Evolutionary conservation across 2,888 invertebrate genomes (phyloP), one percentile per base, ranked within the genome.

Genomic region (Bellardia pandia): DNA sequence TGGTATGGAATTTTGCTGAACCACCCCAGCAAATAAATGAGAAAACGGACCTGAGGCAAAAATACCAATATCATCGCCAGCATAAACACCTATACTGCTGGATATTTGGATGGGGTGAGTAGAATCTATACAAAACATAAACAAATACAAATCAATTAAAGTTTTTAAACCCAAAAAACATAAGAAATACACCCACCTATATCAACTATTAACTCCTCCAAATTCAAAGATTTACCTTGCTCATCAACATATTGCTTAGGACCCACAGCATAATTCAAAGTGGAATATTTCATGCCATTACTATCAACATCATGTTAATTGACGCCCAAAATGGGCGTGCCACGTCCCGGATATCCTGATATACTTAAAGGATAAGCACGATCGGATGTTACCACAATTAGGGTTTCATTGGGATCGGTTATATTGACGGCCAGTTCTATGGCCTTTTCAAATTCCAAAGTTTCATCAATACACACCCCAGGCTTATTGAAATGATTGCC

Each of bases 381-480:
- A 92, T 97, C 97, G 0, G 97, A 94, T 0, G 96, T 96, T 1
- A 96, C 97, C 0, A 98, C 95, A 51, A 98, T 96, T 1, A 98
- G 93, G 0, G 98, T 98, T 40, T 98, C 97, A 8, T 95, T 93
- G 8, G 93, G 92, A 78, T 93, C 93, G 0, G 96, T 96, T 90
- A 96, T 90, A 0, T 94, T 92, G 69, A 94, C 91, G 0, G 97
- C 96, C 89, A 94, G 93, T 86, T 95, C 91, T 48, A 97, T 94
- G 1, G 98, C 96, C 90, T 96, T 95, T 71, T 96, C 95, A 90
- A 97, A 95, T 91, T 97, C 96, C 0, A 97, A 94, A 0, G 97
- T 96, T 91, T 98, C 98, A 89, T 96, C 96, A 0, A 98, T 92
- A 0, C 98, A 96, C 6, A 95, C 93, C 23, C 94, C 94, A 0